Conservation (phyloP, 2,888 invertebrate species). For the Zygaena filipendulae region DNA sequence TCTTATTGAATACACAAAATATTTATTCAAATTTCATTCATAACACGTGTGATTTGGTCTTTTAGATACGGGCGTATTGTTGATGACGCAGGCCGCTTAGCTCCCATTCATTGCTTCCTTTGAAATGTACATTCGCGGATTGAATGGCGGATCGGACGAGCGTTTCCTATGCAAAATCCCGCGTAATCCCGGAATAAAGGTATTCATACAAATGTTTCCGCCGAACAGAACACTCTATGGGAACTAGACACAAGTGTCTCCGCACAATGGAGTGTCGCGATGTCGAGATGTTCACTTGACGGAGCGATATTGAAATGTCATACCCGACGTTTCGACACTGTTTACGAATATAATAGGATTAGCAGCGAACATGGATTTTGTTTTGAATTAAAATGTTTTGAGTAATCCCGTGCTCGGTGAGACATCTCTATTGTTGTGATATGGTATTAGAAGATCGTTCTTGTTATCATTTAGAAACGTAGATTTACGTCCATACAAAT, state of each 20-base stretch:
- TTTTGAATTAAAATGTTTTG: slow-evolving; percentile 31
- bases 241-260: slow-evolving; percentile 27
- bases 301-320: slow-evolving; percentile 39
- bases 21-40: slow-evolving; percentile 46
- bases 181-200: slow-evolving; percentile 63
- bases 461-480: no score
- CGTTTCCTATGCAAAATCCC: slow-evolving; percentile 64
- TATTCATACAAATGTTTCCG: slow-evolving; percentile 52
- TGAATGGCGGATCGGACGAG: slow-evolving; percentile 47
- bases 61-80: slow-evolving; percentile 42
- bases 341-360: slow-evolving; percentile 61
- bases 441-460: no score
- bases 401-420: slow-evolving; percentile 21
- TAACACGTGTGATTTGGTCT: slow-evolving; percentile 51
- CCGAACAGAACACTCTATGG: slow-evolving; percentile 24
- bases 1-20: slow-evolving; percentile 43
- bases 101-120: slow-evolving; percentile 37
- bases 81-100: slow-evolving; percentile 27
- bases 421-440: no score
- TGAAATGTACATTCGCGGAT: slow-evolving; percentile 22
- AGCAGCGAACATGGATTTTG: slow-evolving; percentile 37
- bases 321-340: slow-evolving; percentile 27
- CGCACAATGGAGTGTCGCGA: slow-evolving; percentile 13
- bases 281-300: slow-evolving; percentile 52
- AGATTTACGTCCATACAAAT: no score